Evolutionary conservation across 2,797 vertebrate species (phyloP).

Genomic region (Lycodopsis pacificus): DNA sequence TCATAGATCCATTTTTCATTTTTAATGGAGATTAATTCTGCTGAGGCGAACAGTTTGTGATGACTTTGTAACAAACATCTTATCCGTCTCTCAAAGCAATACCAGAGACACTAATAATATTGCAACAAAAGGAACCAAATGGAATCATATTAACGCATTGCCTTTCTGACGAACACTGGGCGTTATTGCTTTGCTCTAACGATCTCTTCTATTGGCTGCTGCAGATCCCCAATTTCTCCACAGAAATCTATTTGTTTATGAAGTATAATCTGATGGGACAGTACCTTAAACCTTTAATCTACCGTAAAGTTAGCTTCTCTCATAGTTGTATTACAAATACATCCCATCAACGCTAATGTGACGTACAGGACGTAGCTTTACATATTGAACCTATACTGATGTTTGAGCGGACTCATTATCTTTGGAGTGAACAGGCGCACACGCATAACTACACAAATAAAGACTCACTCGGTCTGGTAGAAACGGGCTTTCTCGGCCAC

Average conservation of each 20-base stretch:
- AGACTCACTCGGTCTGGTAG: constrained; percentile 43
- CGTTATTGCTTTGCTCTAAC: too few relatives aligned
- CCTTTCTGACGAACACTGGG: too few relatives aligned
- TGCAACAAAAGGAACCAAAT: too few relatives aligned
- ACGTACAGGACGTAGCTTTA: not conserved
- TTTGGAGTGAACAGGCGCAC: not conserved
- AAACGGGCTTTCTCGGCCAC: constrained; percentile 47
- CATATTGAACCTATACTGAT: not conserved
- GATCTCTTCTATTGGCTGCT: too few relatives aligned
- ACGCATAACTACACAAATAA: not conserved
- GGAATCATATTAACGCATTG: too few relatives aligned
- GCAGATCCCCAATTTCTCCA: too few relatives aligned
- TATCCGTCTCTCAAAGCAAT: too few relatives aligned
- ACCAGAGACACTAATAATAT: too few relatives aligned
- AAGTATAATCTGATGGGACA: too few relatives aligned
- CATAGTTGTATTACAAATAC: not conserved
- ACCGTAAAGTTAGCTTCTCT: not conserved
- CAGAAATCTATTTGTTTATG: too few relatives aligned
- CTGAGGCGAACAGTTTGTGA: not conserved
- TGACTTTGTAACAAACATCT: too few relatives aligned
- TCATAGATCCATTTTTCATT: constrained; percentile 59
- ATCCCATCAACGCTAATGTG: not conserved
- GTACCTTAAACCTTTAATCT: too few relatives aligned
- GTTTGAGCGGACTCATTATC: not conserved
- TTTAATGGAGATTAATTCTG: constrained; percentile 62